Evolutionary conservation across 2,797 vertebrate species (phyloP).

Genomic region (Atherinosoma microstoma): DNA sequence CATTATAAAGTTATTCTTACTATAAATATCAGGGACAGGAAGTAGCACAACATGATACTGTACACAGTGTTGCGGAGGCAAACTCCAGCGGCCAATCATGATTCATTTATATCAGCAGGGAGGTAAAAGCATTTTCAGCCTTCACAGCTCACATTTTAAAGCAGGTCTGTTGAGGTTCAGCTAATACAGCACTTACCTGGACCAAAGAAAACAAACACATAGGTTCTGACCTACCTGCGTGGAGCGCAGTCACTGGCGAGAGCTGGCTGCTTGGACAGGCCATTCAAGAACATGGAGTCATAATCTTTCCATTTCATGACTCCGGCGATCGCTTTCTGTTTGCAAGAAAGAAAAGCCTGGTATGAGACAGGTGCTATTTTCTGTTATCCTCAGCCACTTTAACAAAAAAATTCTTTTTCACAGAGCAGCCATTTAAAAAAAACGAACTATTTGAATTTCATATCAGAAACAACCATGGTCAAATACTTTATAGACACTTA

Average conservation of each 20-base stretch:
- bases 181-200: not conserved
- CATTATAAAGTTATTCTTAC: not conserved
- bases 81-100: not conserved
- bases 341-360: conserved; percentile 5
- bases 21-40: not conserved
- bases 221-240: conserved; percentile 78
- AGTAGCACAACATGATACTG: not conserved
- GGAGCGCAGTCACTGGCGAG: conserved; percentile 34
- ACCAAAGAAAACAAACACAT: not conserved
- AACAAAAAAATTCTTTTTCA: not conserved
- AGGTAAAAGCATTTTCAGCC: not conserved
- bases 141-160: not conserved
- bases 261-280: conserved; percentile 60
- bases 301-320: conserved; percentile 89
- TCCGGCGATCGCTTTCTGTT: conserved; percentile 87
- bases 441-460: not conserved
- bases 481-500: not conserved
- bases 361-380: not conserved
- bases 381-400: not conserved
- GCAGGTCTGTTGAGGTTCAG: not conserved
- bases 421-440: not conserved
- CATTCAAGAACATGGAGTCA: conserved; percentile 64
- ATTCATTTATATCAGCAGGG: not conserved
- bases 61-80: not conserved
- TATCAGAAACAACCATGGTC: not conserved